A percentile compares a stretch with the other conserved stretches of the same genome.
phyloP scores from a whole-genome alignment of 2,797 vertebrate species.

The Cyclopterus lumpus region DNA sequence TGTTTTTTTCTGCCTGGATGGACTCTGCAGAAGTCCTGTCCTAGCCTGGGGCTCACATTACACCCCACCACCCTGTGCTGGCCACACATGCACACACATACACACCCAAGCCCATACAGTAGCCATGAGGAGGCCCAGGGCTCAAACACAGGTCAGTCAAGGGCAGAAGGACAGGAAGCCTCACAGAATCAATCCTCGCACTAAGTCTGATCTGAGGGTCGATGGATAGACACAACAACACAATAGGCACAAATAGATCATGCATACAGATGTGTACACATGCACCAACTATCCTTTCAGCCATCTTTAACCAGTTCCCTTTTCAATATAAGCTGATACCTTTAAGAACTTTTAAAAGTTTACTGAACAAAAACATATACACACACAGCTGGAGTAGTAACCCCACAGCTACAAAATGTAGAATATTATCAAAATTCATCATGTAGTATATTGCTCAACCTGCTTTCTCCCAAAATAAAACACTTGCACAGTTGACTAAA shows the following conservation, averaged over 20 bases:
- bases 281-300: conserved; percentile 7
- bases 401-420: background rate
- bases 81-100: conserved; percentile 40
- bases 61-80: conserved; percentile 52
- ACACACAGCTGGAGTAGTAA: background rate
- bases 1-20: conserved; percentile 78
- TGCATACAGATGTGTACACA: conserved; percentile 6
- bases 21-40: conserved; percentile 64
- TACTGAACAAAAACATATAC: background rate
- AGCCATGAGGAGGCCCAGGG: conserved; percentile 54
- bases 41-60: conserved; percentile 72
- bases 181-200: conserved; percentile 19
- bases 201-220: conserved; percentile 31
- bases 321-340: background rate
- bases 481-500: background rate
- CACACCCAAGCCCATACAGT: conserved; percentile 37
- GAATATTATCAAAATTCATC: conserved; percentile 7
- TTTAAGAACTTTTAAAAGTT: background rate
- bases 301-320: background rate
- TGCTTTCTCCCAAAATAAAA: background rate
- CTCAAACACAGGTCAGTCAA: conserved; percentile 67
- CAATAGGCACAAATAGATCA: conserved; percentile 16
- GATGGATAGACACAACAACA: conserved; percentile 28
- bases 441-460: conserved; percentile 3
- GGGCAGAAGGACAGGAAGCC: conserved; percentile 55